Evolutionary conservation across 2,113 vertebrate genomes (phyloP).

Genomic region (Oreochromis aureus): DNA sequence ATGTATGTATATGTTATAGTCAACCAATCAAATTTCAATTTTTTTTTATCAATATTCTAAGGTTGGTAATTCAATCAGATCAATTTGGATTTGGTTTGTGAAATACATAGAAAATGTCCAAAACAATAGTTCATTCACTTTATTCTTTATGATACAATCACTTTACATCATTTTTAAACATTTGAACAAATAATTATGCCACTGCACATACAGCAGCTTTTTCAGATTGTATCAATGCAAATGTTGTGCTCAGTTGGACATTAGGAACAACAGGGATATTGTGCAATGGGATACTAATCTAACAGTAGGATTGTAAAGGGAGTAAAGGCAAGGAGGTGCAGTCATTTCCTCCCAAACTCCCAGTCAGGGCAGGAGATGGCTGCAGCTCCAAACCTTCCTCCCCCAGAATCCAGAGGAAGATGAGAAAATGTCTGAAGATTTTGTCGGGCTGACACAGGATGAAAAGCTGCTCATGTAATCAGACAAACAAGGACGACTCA

Average conservation of each 20-base stretch:
- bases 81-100: neutral
- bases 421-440: neutral
- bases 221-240: neutral
- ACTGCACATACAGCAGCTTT: neutral
- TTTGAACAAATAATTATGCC: neutral
- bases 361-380: neutral
- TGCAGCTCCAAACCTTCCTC: neutral
- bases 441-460: neutral
- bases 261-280: neutral
- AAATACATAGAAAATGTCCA: neutral
- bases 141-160: neutral
- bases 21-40: neutral
- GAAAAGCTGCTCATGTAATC: slow-evolving; percentile 1
- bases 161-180: neutral
- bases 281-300: neutral
- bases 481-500: neutral
- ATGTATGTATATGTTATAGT: neutral
- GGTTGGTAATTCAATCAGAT: neutral
- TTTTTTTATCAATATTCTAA: neutral
- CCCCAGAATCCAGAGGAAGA: neutral
- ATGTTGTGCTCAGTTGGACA: neutral
- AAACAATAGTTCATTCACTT: neutral
- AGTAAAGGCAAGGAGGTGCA: neutral
- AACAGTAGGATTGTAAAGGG: neutral
- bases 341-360: neutral